phyloP scores from a whole-genome alignment of 2,888 invertebrate species.

The Scaptomyza tumidula region DNA sequence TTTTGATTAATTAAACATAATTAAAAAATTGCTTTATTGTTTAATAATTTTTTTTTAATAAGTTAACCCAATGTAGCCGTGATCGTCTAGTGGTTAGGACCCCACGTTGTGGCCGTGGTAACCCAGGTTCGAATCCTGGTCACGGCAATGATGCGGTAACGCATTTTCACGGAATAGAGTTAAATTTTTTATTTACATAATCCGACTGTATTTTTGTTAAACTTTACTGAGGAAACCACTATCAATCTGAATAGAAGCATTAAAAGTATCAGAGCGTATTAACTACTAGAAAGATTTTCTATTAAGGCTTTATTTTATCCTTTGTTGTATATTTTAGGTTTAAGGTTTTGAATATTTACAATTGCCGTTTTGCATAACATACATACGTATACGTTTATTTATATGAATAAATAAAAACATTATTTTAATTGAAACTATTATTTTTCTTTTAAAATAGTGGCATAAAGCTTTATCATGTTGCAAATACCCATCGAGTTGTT shows the following conservation, averaged over 20 bases:
- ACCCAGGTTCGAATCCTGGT: conserved; percentile 84
- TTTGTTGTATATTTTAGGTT: conserved; percentile 55
- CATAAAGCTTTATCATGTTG: conserved; percentile 64
- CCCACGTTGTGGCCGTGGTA: conserved; percentile 84
- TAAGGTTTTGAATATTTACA: conserved; percentile 69
- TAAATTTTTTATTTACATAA: too few relatives aligned
- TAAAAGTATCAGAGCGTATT: not conserved
- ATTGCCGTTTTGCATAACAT: conserved; percentile 58
- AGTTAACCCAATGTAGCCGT: conserved; percentile 70
- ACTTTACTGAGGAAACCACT: not conserved
- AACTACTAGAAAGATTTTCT: not conserved
- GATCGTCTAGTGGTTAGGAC: conserved; percentile 85
- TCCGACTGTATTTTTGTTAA: not conserved
- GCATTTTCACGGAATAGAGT: conserved; percentile 74
- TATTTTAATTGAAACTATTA: conserved; percentile 71
- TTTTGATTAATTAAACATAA: too few relatives aligned
- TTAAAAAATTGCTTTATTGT: not conserved
- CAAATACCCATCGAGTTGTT: conserved; percentile 30
- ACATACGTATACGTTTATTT: conserved; percentile 45
- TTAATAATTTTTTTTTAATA: not conserved
- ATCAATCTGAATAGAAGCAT: not conserved
- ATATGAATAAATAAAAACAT: conserved; percentile 62
- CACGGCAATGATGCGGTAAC: conserved; percentile 68
- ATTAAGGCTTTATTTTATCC: conserved; percentile 10
- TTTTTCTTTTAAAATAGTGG: conserved; percentile 49